phyloP scores from a whole-genome alignment of 1,140 invertebrate species.

The Mercenaria mercenaria region DNA sequence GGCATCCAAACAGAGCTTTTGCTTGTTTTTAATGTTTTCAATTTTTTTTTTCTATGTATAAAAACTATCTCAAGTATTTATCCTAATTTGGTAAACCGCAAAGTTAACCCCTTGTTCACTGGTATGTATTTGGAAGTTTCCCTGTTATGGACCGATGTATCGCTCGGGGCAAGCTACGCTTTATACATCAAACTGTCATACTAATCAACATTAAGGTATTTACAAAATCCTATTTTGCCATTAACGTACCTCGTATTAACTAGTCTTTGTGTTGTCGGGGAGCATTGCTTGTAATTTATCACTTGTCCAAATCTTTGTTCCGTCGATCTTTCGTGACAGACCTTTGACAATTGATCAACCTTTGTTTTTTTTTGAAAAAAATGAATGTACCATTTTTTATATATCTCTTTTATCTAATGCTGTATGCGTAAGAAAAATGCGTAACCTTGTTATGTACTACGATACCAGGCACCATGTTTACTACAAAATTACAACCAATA shows the following conservation, averaged over 20 bases:
- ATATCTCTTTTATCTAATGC: neutral
- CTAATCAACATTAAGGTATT: constrained; percentile 46
- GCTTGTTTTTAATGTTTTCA: neutral
- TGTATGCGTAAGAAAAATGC: neutral
- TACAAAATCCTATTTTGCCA: constrained; percentile 56
- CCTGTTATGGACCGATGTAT: constrained; percentile 20
- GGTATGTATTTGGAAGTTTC: constrained; percentile 5
- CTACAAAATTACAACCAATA: neutral
- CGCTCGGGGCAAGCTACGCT: constrained; percentile 25
- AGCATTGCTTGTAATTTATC: constrained; percentile 13
- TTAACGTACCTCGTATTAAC: constrained; percentile 20
- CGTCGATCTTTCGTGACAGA: constrained; percentile 24
- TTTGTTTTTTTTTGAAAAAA: constrained; percentile 1
- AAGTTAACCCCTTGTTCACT: constrained; percentile 19
- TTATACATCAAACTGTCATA: constrained; percentile 58
- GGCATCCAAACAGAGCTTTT: neutral
- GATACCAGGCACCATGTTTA: neutral
- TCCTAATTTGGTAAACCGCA: constrained; percentile 11
- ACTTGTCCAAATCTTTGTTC: neutral
- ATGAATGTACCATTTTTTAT: neutral
- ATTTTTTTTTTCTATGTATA: neutral
- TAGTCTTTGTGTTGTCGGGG: constrained; percentile 13
- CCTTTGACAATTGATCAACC: constrained; percentile 25
- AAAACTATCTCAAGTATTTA: neutral
- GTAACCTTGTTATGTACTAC: neutral